Evolutionary conservation across 2,797 vertebrate species (phyloP).

Genomic region (Eptatretus atami): DNA sequence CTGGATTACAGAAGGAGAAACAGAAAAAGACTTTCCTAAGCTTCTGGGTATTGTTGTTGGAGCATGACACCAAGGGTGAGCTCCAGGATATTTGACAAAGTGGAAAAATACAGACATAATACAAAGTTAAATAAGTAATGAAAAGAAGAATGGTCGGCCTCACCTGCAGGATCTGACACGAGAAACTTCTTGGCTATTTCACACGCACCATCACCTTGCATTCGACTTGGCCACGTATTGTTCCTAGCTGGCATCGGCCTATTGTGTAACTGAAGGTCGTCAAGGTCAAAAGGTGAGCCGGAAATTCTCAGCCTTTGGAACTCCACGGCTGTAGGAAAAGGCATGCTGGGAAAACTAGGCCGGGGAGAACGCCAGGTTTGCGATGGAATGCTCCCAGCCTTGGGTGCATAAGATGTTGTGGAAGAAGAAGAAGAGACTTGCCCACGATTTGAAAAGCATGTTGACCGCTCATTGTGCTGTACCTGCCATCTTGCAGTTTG

Average conservation of each 20-base stretch:
- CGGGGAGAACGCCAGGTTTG: conserved; percentile 22
- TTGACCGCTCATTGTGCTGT: no score
- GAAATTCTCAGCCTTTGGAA: no score
- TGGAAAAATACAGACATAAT: no score
- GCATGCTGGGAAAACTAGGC: conserved; percentile 38
- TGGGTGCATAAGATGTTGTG: conserved; percentile 15
- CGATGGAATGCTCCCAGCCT: conserved; percentile 17
- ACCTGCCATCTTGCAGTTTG: conserved; percentile 35
- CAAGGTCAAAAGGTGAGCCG: conserved; percentile 23
- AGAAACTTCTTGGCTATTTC: conserved; percentile 54
- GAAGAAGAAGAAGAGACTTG: no score
- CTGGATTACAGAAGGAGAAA: conserved; percentile 16
- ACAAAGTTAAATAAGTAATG: no score
- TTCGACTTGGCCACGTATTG: conserved; percentile 95
- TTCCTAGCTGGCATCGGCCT: conserved; percentile 88
- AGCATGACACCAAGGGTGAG: no score
- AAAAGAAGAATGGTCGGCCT: no score
- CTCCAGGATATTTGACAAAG: no score
- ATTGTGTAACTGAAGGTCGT: conserved; percentile 28
- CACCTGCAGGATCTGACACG: conserved; percentile 90
- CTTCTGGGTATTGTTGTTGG: no score
- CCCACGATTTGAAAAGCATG: no score
- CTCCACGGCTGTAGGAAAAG: no score
- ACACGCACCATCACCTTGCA: conserved; percentile 58
- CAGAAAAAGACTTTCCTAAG: no score